Evolutionary conservation across 2,888 invertebrate genomes (phyloP).

Genomic region (Blastobasis adustella): DNA sequence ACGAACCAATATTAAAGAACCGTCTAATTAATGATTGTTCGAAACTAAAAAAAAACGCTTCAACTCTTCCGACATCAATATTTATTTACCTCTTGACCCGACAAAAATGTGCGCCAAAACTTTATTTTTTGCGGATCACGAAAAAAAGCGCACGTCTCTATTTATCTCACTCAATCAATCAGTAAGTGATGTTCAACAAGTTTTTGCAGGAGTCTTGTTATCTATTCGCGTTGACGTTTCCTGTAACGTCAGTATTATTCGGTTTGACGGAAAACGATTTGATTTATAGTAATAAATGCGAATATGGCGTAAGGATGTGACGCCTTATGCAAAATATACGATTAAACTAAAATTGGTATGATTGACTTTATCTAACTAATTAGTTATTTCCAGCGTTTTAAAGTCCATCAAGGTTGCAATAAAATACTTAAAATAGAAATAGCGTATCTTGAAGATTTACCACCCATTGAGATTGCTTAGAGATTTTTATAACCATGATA

Average conservation of each 20-base stretch:
- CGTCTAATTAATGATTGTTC: conserved; percentile 66
- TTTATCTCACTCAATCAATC: conserved; percentile 50
- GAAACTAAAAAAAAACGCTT: conserved; percentile 48
- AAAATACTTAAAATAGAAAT: too few species aligned
- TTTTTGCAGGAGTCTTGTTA: conserved; percentile 51
- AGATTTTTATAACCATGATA: too few species aligned
- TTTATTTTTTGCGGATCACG: conserved; percentile 36
- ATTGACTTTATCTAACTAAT: too few species aligned
- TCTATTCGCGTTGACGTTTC: conserved; percentile 39
- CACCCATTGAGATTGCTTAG: too few species aligned
- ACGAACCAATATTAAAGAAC: conserved; percentile 50
- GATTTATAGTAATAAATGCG: conserved; percentile 8
- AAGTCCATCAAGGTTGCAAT: too few species aligned
- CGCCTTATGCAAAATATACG: conserved; percentile 6
- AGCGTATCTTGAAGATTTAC: too few species aligned
- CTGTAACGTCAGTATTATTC: conserved; percentile 31
- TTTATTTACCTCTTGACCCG: conserved; percentile 45
- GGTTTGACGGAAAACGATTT: conserved; percentile 10
- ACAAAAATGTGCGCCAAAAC: conserved; percentile 38
- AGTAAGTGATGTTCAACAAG: conserved; percentile 35
- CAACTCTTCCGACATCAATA: conserved; percentile 51
- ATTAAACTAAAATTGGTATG: background rate
- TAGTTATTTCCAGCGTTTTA: too few species aligned
- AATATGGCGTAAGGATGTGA: conserved; percentile 4
- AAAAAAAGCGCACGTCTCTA: conserved; percentile 39